Conservation (phyloP, 2,888 invertebrate genomes). For the Drosophila subquinaria region DNA sequence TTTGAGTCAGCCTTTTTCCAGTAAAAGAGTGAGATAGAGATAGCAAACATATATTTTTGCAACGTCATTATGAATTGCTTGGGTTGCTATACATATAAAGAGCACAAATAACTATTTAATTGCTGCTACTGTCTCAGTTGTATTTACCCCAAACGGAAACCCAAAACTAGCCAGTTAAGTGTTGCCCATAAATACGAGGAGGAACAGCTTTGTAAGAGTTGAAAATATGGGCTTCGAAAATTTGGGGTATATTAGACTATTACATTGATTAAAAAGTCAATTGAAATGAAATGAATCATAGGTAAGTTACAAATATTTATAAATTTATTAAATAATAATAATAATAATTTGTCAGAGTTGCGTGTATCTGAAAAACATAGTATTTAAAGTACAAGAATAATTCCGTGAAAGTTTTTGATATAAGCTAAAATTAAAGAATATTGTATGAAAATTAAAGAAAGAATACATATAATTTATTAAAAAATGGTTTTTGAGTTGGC, state of each 20-base stretch:
- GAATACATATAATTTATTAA: no score
- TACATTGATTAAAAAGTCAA: neutral
- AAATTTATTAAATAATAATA: no score
- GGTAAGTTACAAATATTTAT: neutral
- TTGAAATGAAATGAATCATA: neutral
- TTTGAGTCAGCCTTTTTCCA: slow-evolving; percentile 12
- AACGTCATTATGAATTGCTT: slow-evolving; percentile 51
- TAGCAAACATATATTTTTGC: slow-evolving; percentile 56
- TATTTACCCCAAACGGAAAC: slow-evolving; percentile 7
- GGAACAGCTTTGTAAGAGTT: slow-evolving; percentile 23
- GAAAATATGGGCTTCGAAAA: neutral
- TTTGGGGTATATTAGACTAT: neutral
- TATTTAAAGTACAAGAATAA: no score
- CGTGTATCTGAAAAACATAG: no score
- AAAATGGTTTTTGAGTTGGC: no score
- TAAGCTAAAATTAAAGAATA: no score
- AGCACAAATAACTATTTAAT: slow-evolving; percentile 67
- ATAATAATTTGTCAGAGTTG: no score
- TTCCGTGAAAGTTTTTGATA: no score
- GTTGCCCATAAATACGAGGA: slow-evolving; percentile 54
- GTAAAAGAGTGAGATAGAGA: slow-evolving; percentile 2
- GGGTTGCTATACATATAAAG: slow-evolving; percentile 18
- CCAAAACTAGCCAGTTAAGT: slow-evolving; percentile 36
- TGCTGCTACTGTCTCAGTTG: slow-evolving; percentile 30
- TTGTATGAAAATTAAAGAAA: no score